Conservation (phyloP, 1,140 invertebrate species). For the Conus ventricosus region DNA sequence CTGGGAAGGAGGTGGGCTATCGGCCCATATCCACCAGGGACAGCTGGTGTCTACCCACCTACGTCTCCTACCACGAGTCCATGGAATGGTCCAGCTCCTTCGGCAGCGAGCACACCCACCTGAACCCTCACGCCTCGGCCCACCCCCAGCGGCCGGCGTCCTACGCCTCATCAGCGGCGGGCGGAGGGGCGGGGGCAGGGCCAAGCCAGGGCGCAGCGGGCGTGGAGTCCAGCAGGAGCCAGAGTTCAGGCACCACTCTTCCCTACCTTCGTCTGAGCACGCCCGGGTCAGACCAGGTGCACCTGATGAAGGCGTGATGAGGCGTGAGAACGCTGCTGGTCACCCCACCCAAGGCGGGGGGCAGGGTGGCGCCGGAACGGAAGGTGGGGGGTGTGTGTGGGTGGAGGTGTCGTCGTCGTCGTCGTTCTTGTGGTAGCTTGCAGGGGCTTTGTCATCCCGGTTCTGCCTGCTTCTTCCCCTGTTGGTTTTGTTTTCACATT, state of each 20-base stretch:
- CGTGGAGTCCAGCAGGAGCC: neutral
- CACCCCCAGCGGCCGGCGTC: slow-evolving; percentile 9
- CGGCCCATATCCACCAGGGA: slow-evolving; percentile 44
- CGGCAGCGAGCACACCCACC: slow-evolving; percentile 28
- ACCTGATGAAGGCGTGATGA: neutral
- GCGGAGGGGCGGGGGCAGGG: neutral
- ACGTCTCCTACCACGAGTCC: slow-evolving; percentile 61
- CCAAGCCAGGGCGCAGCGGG: neutral
- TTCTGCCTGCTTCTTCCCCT: too few relatives aligned
- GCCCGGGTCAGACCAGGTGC: slow-evolving; percentile 23
- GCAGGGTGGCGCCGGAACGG: too few relatives aligned
- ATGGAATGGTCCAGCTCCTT: slow-evolving; percentile 46
- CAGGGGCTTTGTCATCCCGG: too few relatives aligned
- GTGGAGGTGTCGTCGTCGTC: too few relatives aligned
- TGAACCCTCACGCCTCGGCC: neutral
- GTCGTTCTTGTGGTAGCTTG: too few relatives aligned
- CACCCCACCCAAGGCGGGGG: too few relatives aligned
- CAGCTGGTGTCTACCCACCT: slow-evolving; percentile 59
- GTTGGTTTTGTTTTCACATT: too few relatives aligned
- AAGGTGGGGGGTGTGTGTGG: too few relatives aligned
- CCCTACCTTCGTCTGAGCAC: slow-evolving; percentile 25
- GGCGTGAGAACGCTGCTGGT: too few relatives aligned
- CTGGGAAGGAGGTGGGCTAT: slow-evolving; percentile 29
- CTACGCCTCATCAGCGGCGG: neutral
- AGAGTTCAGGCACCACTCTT: neutral